Evolutionary conservation across 2,113 vertebrate genomes (phyloP).

Genomic region (Alouatta palliata): DNA sequence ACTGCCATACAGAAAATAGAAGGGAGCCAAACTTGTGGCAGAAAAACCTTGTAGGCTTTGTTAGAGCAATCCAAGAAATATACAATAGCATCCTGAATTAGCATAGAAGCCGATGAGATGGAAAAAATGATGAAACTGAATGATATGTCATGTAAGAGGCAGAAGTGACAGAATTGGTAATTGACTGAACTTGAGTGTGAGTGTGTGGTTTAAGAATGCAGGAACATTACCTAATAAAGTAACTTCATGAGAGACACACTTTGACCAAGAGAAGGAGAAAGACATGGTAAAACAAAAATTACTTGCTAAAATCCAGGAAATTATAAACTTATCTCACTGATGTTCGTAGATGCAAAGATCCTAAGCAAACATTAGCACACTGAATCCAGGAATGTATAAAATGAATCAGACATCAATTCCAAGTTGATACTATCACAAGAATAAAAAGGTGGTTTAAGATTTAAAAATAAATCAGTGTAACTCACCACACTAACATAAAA

Average conservation of each 20-base stretch:
- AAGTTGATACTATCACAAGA: constrained; percentile 2
- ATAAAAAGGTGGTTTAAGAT: constrained; percentile 31
- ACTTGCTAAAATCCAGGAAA: constrained; percentile 12
- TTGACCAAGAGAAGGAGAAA: background rate
- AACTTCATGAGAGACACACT: background rate
- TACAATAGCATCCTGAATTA: background rate
- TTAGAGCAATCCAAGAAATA: background rate
- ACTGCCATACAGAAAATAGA: background rate
- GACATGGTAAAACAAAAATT: constrained; percentile 12
- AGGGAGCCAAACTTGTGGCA: background rate
- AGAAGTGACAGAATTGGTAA: background rate
- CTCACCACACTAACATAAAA: constrained; percentile 20
- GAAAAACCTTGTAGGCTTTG: background rate
- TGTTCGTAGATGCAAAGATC: background rate
- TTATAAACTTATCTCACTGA: background rate
- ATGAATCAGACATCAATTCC: background rate
- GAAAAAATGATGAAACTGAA: background rate
- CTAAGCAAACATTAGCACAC: background rate
- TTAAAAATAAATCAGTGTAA: constrained; percentile 49
- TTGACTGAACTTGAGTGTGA: background rate
- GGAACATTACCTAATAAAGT: background rate
- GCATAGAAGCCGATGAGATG: background rate
- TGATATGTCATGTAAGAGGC: background rate
- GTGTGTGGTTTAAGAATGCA: background rate
- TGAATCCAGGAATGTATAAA: constrained; percentile 11